Percentiles rank a stretch among this genome's conserved stretches.
These are phyloP conservation scores for Plutella xylostella DNA, from an alignment of 2,888 invertebrate species.

Conservation along the genomic window DNA sequence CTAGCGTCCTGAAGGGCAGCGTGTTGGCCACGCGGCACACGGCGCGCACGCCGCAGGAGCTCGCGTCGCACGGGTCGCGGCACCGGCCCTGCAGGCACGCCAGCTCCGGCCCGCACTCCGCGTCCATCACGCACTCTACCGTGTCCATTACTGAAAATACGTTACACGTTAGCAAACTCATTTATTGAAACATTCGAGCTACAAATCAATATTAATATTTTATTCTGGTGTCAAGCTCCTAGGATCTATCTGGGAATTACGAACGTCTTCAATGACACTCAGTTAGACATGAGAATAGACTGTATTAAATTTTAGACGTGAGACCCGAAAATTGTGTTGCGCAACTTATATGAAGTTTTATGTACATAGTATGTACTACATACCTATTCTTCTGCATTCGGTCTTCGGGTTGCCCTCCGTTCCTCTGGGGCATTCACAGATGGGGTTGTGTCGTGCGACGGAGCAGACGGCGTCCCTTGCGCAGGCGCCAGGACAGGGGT, in stretches of 20 bases:
- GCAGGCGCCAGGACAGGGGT: conserved; percentile 88
- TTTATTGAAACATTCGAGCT: too few relatives aligned
- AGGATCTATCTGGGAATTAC: too few relatives aligned
- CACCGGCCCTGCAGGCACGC: conserved; percentile 86
- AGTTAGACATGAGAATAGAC: too few relatives aligned
- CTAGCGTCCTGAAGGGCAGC: conserved; percentile 87
- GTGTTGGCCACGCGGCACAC: conserved; percentile 88
- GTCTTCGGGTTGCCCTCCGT: conserved; percentile 82
- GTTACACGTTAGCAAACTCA: too few relatives aligned
- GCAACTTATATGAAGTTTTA: too few relatives aligned
- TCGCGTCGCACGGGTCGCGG: conserved; percentile 82
- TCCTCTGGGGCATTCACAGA: conserved; percentile 86
- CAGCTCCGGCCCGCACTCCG: conserved; percentile 86
- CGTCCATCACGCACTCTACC: conserved; percentile 81
- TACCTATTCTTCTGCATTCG: too few relatives aligned
- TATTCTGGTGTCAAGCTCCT: too few relatives aligned
- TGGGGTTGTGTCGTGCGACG: conserved; percentile 80
- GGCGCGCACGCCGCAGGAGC: conserved; percentile 85
- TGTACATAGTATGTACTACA: too few relatives aligned
- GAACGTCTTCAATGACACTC: too few relatives aligned
- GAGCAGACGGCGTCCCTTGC: conserved; percentile 81
- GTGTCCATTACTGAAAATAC: conserved; percentile 54
- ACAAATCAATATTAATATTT: too few relatives aligned
- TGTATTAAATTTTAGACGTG: too few relatives aligned
- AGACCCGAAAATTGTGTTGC: too few relatives aligned